A percentile compares a stretch with the other conserved stretches of the same genome.
These are phyloP conservation scores for Allobates femoralis DNA, from an alignment of 2,797 vertebrate genomes.

Conservation along the genomic window DNA sequence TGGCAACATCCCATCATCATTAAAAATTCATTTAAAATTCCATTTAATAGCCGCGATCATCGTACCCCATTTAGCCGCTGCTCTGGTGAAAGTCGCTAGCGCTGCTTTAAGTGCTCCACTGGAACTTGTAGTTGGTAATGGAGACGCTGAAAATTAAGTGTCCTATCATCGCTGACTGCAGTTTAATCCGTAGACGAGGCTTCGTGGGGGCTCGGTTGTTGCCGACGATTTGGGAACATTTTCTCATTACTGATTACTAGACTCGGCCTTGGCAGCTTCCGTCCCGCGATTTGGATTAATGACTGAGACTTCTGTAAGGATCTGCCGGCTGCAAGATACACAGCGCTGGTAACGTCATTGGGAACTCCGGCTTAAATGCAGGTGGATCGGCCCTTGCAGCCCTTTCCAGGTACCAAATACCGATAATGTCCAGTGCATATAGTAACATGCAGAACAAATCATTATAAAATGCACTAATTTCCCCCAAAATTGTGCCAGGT, in stretches of 20 bases:
- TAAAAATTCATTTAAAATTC: conserved; percentile 62
- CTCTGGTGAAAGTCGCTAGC: conserved; percentile 41
- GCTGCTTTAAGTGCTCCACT: conserved; percentile 57
- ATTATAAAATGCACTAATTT: too few relatives aligned
- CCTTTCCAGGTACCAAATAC: not conserved
- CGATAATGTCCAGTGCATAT: too few relatives aligned
- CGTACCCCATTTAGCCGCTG: conserved; percentile 52
- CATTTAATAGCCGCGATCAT: conserved; percentile 57
- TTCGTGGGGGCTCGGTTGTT: not conserved
- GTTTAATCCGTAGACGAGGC: conserved; percentile 42
- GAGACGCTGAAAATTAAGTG: conserved; percentile 54
- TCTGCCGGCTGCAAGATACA: not conserved
- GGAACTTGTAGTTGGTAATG: conserved; percentile 56
- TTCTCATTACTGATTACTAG: conserved; percentile 52
- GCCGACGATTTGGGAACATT: conserved; percentile 51
- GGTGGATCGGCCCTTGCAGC: not conserved
- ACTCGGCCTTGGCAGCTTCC: conserved; percentile 35
- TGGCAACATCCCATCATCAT: conserved; percentile 59
- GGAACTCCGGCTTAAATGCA: not conserved
- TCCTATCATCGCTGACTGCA: conserved; percentile 55
- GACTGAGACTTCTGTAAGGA: conserved; percentile 23
- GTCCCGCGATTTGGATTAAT: conserved; percentile 51
- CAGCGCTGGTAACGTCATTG: not conserved
- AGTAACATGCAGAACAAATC: too few relatives aligned
- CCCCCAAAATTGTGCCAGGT: too few relatives aligned